Conservation (phyloP, 2,113 vertebrate species). For the Serilophus lunatus region DNA sequence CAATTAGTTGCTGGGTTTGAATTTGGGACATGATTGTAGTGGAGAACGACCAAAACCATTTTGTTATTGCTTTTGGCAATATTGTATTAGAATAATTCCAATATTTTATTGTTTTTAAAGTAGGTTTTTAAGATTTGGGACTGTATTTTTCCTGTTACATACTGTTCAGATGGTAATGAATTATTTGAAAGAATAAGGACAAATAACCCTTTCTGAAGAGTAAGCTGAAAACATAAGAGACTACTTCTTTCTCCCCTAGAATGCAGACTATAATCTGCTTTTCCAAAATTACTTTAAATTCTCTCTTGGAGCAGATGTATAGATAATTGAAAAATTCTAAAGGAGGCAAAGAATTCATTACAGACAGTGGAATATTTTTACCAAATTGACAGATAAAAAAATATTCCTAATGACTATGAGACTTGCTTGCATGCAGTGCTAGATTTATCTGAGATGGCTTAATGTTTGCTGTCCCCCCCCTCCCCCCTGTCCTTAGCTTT, state of each 20-base stretch:
- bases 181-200: conserved; percentile 11
- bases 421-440: not conserved
- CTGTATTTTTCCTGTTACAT: not conserved
- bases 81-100: not conserved
- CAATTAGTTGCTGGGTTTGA: not conserved
- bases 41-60: not conserved
- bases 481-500: not conserved
- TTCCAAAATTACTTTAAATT: not conserved
- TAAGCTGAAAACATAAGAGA: not conserved
- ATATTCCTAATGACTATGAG: not conserved
- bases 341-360: too few relatives aligned
- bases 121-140: not conserved
- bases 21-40: not conserved
- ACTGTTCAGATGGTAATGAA: not conserved
- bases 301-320: not conserved
- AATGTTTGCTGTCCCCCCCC: too few relatives aligned
- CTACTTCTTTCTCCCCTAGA: not conserved
- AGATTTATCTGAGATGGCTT: not conserved
- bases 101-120: not conserved
- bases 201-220: conserved; percentile 15
- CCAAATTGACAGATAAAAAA: not conserved
- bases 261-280: not conserved
- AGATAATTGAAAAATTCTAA: conserved; percentile 6
- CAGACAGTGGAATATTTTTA: not conserved
- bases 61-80: not conserved